phyloP scores from a whole-genome alignment of 2,797 vertebrate genomes.

The Cottoperca gobio region DNA sequence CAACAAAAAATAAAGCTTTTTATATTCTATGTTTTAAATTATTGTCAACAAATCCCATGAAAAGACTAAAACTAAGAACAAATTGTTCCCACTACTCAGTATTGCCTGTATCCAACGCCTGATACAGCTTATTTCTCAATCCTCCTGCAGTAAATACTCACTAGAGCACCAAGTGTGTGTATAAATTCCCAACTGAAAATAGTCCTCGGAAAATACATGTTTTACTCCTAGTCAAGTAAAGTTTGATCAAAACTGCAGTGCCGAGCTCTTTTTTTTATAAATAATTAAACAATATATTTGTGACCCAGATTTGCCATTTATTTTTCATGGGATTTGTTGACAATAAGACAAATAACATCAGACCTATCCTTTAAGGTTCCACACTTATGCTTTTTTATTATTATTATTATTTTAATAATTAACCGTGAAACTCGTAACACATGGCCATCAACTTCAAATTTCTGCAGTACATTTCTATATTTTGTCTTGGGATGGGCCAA shows the following conservation, averaged over 20 bases:
- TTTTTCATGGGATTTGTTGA: not conserved
- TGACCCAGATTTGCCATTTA: not conserved
- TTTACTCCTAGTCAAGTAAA: fast-evolving
- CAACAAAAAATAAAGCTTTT: not conserved
- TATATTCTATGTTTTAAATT: slow-evolving; percentile 8
- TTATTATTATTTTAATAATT: too few species aligned
- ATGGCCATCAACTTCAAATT: too few species aligned
- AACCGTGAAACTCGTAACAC: slow-evolving; percentile 8
- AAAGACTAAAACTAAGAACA: slow-evolving; percentile 5
- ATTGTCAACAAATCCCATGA: slow-evolving; percentile 6
- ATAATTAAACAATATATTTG: not conserved
- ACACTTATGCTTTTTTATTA: too few species aligned
- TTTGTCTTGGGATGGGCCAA: not conserved
- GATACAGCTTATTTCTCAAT: not conserved
- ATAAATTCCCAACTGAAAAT: not conserved
- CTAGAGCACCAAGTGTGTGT: not conserved
- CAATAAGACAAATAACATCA: not conserved
- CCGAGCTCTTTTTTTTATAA: not conserved
- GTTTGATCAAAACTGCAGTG: not conserved
- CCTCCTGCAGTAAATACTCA: not conserved
- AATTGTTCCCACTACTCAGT: not conserved
- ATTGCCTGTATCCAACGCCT: not conserved
- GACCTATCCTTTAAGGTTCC: not conserved
- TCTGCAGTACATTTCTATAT: too few species aligned
- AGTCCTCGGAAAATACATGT: not conserved